Percentiles rank a stretch among this genome's conserved stretches.
Evolutionary conservation across 2,888 invertebrate species (phyloP).

Genomic region (Lobophora halterata): DNA sequence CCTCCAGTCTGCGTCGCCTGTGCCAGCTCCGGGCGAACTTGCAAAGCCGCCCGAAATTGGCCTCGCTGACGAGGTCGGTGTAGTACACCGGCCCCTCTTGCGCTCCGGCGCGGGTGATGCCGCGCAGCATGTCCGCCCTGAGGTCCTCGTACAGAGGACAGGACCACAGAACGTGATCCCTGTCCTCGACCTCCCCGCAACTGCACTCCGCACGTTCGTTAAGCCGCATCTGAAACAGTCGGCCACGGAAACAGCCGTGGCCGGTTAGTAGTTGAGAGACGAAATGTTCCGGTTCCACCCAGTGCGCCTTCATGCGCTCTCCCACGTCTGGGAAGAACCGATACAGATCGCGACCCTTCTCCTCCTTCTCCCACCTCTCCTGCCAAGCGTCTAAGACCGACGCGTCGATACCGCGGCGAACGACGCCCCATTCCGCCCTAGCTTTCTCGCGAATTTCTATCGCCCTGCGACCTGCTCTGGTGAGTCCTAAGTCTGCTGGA

Average conservation of each 20-base stretch:
- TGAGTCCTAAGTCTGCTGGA: slow-evolving; percentile 6
- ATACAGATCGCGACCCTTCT: background rate
- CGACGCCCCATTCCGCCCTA: background rate
- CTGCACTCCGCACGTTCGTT: background rate
- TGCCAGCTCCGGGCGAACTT: no score
- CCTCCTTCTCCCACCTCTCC: background rate
- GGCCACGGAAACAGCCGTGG: slow-evolving; percentile 6
- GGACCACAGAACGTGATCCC: no score
- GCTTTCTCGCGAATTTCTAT: background rate
- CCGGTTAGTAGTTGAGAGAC: background rate
- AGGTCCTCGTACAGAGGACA: no score
- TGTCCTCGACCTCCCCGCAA: slow-evolving; percentile 1
- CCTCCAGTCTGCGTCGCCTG: no score
- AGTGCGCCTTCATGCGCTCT: slow-evolving; percentile 6
- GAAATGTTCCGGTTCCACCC: slow-evolving; percentile 8
- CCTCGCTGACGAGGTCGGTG: no score
- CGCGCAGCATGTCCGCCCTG: no score
- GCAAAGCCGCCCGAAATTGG: no score
- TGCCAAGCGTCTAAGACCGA: background rate
- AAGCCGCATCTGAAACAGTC: background rate
- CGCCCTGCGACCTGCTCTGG: background rate
- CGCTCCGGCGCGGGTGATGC: no score
- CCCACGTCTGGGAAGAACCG: slow-evolving; percentile 9
- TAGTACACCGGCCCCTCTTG: no score
- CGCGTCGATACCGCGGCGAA: background rate